These are phyloP conservation scores for Notothenia coriiceps DNA, from an alignment of 2,113 vertebrate species.

Conservation along the genomic window DNA sequence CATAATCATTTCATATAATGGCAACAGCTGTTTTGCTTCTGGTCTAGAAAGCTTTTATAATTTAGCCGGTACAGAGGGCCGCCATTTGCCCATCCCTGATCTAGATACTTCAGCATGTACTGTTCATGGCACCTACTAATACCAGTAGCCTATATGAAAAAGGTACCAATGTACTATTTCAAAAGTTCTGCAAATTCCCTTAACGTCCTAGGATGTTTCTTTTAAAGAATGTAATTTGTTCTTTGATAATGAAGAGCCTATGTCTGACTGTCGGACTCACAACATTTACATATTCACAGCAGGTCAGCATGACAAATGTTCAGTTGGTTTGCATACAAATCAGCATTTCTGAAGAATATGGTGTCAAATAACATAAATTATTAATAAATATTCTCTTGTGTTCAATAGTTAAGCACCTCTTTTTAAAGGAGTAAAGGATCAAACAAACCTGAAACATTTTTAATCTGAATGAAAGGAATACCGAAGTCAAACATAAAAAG, in stretches of 20 bases:
- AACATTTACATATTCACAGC: not conserved
- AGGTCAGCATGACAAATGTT: not conserved
- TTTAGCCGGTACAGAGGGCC: no score
- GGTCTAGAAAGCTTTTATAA: not conserved
- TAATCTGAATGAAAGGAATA: not conserved
- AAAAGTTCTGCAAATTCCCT: no score
- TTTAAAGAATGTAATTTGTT: no score
- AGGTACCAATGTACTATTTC: not conserved
- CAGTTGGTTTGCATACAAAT: not conserved
- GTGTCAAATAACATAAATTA: not conserved
- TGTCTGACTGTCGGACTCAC: no score
- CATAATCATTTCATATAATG: not conserved
- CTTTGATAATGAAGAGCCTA: no score
- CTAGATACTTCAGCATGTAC: not conserved
- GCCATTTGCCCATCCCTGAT: not conserved
- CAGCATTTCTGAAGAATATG: not conserved
- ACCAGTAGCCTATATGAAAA: not conserved
- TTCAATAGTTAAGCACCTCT: not conserved
- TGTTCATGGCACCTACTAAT: not conserved
- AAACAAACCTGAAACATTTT: not conserved
- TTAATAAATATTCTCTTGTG: not conserved
- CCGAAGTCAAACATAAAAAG: not conserved
- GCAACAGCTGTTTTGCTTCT: not conserved
- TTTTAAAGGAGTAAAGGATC: not conserved
- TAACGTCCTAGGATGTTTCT: no score